phyloP scores from a whole-genome alignment of 2,888 invertebrate species.

The Kryphioiulus occultus region DNA sequence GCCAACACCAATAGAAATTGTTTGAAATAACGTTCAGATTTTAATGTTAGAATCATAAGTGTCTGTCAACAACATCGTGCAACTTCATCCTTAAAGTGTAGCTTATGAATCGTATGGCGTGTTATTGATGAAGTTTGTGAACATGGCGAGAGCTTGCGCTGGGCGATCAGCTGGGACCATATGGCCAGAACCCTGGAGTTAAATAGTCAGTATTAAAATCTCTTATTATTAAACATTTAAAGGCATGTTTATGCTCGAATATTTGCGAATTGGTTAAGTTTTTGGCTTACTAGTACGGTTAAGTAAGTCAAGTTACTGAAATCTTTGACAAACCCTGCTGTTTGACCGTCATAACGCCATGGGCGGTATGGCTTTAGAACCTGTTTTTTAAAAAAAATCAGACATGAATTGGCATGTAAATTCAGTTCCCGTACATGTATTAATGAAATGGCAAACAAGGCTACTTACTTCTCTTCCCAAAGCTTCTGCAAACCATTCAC shows the following conservation, averaged over 20 bases:
- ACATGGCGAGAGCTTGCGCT: constrained; percentile 52
- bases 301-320: constrained; percentile 49
- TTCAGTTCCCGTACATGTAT: too few species aligned
- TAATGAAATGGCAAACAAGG: not conserved
- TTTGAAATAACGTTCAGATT: too few species aligned
- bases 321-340: constrained; percentile 49
- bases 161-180: constrained; percentile 49
- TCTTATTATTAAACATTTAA: too few species aligned
- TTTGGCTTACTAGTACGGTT: constrained; percentile 46
- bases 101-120: not conserved
- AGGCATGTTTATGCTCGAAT: not conserved
- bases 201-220: not conserved
- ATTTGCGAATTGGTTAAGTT: not conserved
- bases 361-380: constrained; percentile 23
- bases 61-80: too few species aligned
- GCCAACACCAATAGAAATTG: too few species aligned
- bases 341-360: constrained; percentile 42
- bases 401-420: too few species aligned
- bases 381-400: not conserved
- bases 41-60: not conserved
- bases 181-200: not conserved
- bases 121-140: constrained; percentile 53
- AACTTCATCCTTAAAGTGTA: not conserved
- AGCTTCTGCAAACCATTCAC: constrained; percentile 43
- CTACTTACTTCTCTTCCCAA: constrained; percentile 40